These are phyloP conservation scores for Sinelater perroti DNA, from an alignment of 2,888 invertebrate genomes.

Conservation along the genomic window DNA sequence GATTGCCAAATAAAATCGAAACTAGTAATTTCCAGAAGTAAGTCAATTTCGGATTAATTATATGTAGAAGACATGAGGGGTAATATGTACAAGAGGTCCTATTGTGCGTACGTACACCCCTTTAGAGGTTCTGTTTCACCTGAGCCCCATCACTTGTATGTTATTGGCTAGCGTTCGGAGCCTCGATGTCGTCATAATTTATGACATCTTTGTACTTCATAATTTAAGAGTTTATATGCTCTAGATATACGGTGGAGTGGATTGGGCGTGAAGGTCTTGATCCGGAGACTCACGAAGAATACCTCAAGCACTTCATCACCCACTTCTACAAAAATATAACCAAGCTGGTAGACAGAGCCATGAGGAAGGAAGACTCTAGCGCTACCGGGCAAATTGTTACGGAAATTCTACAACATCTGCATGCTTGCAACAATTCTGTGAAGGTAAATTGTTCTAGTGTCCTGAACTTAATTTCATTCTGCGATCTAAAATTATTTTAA, in stretches of 20 bases:
- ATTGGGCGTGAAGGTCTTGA: slow-evolving; percentile 94
- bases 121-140: too few species aligned
- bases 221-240: neutral
- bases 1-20: slow-evolving; percentile 89
- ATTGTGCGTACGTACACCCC: too few species aligned
- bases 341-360: slow-evolving; percentile 91
- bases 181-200: too few species aligned
- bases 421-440: slow-evolving; percentile 93
- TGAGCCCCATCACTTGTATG: too few species aligned
- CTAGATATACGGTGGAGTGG: slow-evolving; percentile 95
- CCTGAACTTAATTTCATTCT: neutral
- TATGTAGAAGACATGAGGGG: too few species aligned
- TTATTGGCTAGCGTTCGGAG: too few species aligned
- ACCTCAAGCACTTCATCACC: slow-evolving; percentile 90
- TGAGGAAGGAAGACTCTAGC: slow-evolving; percentile 94
- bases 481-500: slow-evolving; percentile 47
- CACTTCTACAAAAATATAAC: slow-evolving; percentile 94
- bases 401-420: slow-evolving; percentile 93
- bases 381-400: slow-evolving; percentile 94
- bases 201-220: slow-evolving; percentile 25
- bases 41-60: slow-evolving; percentile 41
- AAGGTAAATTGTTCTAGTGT: slow-evolving; percentile 62
- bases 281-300: slow-evolving; percentile 91
- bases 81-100: too few species aligned
- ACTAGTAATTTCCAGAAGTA: slow-evolving; percentile 89